Conservation (phyloP, 2,797 vertebrate species). For the Cyprinodon diabolis region DNA sequence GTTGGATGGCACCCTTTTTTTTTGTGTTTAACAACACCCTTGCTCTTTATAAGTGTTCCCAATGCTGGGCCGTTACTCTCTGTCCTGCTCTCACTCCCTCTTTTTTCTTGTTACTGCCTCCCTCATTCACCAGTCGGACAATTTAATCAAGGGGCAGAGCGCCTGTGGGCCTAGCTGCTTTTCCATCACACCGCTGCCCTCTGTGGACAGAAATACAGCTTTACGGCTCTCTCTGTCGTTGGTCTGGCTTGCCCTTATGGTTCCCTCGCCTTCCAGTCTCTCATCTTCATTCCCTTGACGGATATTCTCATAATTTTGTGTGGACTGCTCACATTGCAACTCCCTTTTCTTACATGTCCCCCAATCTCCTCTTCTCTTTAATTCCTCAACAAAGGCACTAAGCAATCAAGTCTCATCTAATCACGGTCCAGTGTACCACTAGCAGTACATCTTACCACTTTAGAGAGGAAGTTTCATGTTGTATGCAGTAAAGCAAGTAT, state of each 20-base stretch:
- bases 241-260: slow-evolving; percentile 38
- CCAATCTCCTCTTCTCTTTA: slow-evolving; percentile 35
- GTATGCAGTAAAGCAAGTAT: slow-evolving; percentile 34
- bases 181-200: slow-evolving; percentile 56
- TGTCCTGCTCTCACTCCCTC: slow-evolving; percentile 44
- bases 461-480: slow-evolving; percentile 37
- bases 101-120: slow-evolving; percentile 9
- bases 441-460: slow-evolving; percentile 23
- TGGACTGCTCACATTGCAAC: not conserved
- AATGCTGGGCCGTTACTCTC: slow-evolving; percentile 67
- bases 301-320: slow-evolving; percentile 41
- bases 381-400: slow-evolving; percentile 45
- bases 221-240: slow-evolving; percentile 39
- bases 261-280: slow-evolving; percentile 2
- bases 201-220: slow-evolving; percentile 62
- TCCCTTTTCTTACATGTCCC: slow-evolving; percentile 32
- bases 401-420: slow-evolving; percentile 63
- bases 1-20: slow-evolving; percentile 20
- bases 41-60: slow-evolving; percentile 71
- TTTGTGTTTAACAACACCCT: slow-evolving; percentile 53
- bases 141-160: slow-evolving; percentile 69
- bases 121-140: slow-evolving; percentile 53
- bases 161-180: slow-evolving; percentile 50
- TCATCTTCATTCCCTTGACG: not conserved
- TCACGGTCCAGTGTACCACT: slow-evolving; percentile 50